phyloP scores from a whole-genome alignment of 2,888 invertebrate genomes.

The Campoplex capitator region DNA sequence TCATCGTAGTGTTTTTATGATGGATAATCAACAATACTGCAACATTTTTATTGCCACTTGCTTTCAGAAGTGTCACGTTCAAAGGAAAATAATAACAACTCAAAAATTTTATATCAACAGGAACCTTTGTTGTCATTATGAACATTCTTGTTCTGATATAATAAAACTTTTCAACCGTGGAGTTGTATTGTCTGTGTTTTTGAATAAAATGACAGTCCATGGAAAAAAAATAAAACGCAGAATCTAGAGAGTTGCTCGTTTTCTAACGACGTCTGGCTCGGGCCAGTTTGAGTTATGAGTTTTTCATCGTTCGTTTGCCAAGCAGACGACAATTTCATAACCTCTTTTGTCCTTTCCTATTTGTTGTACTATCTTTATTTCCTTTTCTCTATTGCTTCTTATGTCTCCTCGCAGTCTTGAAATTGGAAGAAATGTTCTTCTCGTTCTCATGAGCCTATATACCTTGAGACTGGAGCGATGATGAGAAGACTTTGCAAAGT shows the following conservation, averaged over 20 bases:
- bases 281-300: constrained; percentile 78
- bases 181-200: neutral
- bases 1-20: neutral
- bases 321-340: constrained; percentile 77
- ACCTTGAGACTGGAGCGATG: constrained; percentile 6
- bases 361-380: constrained; percentile 33
- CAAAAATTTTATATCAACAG: neutral
- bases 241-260: constrained; percentile 51
- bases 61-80: neutral
- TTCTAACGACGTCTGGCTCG: constrained; percentile 75
- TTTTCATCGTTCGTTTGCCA: constrained; percentile 78
- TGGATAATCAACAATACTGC: neutral
- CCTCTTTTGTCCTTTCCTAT: constrained; percentile 69
- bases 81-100: neutral
- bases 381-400: constrained; percentile 45
- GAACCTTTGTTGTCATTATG: neutral
- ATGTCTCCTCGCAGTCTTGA: constrained; percentile 30
- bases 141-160: neutral
- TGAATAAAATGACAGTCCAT: constrained; percentile 5
- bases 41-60: neutral
- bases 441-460: constrained; percentile 53
- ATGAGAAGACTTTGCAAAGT: constrained; percentile 71
- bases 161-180: neutral
- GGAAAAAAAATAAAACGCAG: constrained; percentile 1
- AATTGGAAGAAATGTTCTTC: constrained; percentile 54